phyloP scores from a whole-genome alignment of 92 coral and sea anemone species.

The Bergia sp. region DNA sequence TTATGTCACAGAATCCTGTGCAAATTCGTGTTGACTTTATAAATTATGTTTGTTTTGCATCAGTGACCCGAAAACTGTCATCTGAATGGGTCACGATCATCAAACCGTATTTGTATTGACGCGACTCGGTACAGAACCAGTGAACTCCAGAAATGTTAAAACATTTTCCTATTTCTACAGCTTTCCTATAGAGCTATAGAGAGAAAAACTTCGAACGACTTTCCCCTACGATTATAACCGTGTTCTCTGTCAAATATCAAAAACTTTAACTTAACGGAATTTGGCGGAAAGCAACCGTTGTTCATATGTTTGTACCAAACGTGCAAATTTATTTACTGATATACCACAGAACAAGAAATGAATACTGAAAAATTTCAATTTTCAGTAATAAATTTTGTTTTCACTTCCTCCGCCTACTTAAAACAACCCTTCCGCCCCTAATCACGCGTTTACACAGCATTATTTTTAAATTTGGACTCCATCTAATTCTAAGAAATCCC shows the following conservation, averaged over 20 bases:
- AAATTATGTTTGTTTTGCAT: neutral
- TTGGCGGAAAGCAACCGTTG: neutral
- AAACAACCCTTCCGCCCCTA: neutral
- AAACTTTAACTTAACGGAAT: neutral
- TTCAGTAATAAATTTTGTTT: neutral
- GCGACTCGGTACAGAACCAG: neutral
- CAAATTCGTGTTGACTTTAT: neutral
- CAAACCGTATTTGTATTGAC: neutral
- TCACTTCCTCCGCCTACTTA: neutral
- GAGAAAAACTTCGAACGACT: neutral
- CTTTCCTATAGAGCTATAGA: neutral
- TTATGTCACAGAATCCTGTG: neutral
- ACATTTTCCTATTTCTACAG: neutral
- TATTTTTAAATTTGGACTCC: too few species aligned
- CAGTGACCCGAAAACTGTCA: conserved; percentile 8
- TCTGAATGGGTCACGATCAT: neutral
- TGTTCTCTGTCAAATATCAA: too few species aligned
- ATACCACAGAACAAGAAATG: neutral
- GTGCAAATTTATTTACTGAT: neutral
- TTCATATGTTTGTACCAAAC: neutral
- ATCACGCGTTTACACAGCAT: too few species aligned
- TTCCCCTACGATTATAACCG: neutral
- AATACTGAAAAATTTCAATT: too few species aligned
- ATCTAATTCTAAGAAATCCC: too few species aligned
- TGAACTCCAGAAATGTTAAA: neutral